Evolutionary conservation across 1,140 invertebrate genomes (phyloP).

Genomic region (Melipona quadrifasciata): DNA sequence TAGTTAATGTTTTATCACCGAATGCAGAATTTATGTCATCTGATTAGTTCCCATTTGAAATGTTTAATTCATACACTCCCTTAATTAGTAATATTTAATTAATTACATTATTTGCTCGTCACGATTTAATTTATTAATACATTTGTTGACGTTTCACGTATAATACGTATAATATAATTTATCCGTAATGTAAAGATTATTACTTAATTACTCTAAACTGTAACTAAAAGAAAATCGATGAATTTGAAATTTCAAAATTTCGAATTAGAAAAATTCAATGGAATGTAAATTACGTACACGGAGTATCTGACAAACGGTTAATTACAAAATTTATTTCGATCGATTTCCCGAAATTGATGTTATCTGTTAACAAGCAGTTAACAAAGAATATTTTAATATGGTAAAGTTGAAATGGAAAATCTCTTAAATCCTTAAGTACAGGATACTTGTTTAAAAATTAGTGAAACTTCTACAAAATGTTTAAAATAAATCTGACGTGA

Average conservation of each 20-base stretch:
- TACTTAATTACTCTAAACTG: background rate
- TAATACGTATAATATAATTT: background rate
- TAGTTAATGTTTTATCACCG: background rate
- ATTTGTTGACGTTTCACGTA: background rate
- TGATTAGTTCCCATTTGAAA: slow-evolving; percentile 13
- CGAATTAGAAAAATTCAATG: background rate
- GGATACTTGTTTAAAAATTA: too few species aligned
- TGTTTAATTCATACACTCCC: background rate
- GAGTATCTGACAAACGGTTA: background rate
- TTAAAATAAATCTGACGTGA: too few species aligned
- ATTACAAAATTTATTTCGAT: too few species aligned
- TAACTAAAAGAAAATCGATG: background rate
- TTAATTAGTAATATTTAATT: slow-evolving; percentile 16
- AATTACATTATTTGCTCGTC: background rate
- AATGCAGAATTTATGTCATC: background rate
- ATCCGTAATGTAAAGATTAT: background rate
- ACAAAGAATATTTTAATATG: background rate
- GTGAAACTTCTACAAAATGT: too few species aligned
- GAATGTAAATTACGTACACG: background rate
- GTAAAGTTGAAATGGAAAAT: background rate
- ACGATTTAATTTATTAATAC: slow-evolving; percentile 2
- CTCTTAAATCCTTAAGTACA: background rate
- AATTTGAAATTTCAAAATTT: background rate
- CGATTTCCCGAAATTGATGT: too few species aligned
- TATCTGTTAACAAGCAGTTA: too few species aligned